These are phyloP conservation scores for Babylonia areolata DNA, from an alignment of 1,140 invertebrate species.

Conservation along the genomic window DNA sequence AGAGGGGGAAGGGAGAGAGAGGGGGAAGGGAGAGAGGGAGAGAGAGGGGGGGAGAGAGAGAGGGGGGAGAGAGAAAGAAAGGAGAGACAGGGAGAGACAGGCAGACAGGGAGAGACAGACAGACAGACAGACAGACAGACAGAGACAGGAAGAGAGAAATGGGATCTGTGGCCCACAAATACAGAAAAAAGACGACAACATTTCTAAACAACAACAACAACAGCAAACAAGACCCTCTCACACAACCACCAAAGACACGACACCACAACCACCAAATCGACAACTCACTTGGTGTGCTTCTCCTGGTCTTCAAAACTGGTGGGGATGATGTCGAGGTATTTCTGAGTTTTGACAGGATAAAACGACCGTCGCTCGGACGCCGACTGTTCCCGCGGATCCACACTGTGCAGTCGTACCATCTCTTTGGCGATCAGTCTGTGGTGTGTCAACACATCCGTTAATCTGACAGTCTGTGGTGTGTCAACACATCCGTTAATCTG, in stretches of 20 bases:
- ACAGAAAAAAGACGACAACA: no score
- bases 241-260: background rate
- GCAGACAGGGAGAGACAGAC: background rate
- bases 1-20: no score
- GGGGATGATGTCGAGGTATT: constrained; percentile 58
- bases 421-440: constrained; percentile 71
- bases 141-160: no score
- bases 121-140: background rate
- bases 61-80: no score
- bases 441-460: no score
- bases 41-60: no score
- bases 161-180: no score
- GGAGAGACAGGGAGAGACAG: no score
- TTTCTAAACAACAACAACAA: no score
- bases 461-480: no score
- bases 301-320: constrained; percentile 63
- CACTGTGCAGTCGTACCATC: constrained; percentile 64
- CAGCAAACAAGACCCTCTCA: background rate
- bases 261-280: background rate
- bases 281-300: constrained; percentile 48
- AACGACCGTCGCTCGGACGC: constrained; percentile 34
- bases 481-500: no score
- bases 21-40: no score
- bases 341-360: constrained; percentile 54
- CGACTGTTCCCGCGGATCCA: constrained; percentile 34